These are phyloP conservation scores for Cyclophora albipunctata DNA, from an alignment of 2,888 invertebrate genomes.

Conservation along the genomic window DNA sequence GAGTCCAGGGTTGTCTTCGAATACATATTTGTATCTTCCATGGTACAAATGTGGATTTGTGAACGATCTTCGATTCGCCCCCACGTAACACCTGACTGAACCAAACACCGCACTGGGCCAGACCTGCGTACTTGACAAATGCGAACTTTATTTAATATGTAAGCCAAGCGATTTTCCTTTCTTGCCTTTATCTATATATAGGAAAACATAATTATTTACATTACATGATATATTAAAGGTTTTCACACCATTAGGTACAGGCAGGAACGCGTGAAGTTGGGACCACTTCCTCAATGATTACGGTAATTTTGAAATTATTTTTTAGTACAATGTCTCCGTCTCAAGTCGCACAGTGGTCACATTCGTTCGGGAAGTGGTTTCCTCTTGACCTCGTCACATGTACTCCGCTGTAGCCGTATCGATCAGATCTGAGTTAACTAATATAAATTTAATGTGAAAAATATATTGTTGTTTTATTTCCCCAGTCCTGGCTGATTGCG, in stretches of 20 bases:
- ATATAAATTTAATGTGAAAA: constrained; percentile 72
- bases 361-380: too few relatives aligned
- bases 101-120: too few relatives aligned
- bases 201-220: neutral
- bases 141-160: constrained; percentile 32
- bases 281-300: neutral
- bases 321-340: neutral
- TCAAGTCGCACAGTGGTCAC: neutral
- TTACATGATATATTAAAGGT: neutral
- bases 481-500: constrained; percentile 33
- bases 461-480: constrained; percentile 64
- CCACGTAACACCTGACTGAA: too few relatives aligned
- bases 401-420: constrained; percentile 42
- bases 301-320: neutral
- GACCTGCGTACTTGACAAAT: constrained; percentile 10
- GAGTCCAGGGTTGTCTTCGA: neutral
- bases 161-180: constrained; percentile 35
- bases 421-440: constrained; percentile 61
- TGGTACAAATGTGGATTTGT: neutral
- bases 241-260: neutral
- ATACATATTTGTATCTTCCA: neutral
- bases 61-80: neutral
- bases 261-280: neutral
- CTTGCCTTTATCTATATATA: constrained; percentile 17
- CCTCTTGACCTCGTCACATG: constrained; percentile 5